phyloP scores from a whole-genome alignment of 2,797 vertebrate genomes.

The Scyliorhinus canicula region DNA sequence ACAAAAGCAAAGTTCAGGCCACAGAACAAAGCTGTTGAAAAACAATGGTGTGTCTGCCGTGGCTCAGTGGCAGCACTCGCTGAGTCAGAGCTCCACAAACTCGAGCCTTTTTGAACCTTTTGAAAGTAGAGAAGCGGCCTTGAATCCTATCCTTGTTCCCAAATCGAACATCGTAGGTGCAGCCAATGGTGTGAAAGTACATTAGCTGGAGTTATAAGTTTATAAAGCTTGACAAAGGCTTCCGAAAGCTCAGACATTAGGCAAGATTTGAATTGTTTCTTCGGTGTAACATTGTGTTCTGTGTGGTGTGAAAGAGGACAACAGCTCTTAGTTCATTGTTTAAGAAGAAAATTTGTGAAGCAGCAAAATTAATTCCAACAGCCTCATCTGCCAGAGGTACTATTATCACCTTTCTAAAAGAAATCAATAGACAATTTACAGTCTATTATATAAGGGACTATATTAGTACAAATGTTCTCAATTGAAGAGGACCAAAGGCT shows the following conservation, averaged over 20 bases:
- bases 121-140: background rate
- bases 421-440: slow-evolving; percentile 23
- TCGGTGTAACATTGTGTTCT: background rate
- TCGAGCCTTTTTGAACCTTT: background rate
- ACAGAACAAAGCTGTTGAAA: background rate
- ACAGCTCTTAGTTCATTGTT: background rate
- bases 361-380: background rate
- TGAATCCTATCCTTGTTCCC: background rate
- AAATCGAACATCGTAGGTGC: background rate
- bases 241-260: background rate
- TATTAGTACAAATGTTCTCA: background rate
- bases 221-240: background rate
- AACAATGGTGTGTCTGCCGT: background rate
- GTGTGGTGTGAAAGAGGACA: background rate
- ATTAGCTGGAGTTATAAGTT: background rate
- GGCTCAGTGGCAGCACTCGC: background rate
- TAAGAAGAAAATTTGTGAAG: background rate
- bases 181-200: background rate
- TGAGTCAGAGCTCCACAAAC: background rate
- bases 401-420: background rate
- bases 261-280: background rate
- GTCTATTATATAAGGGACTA: slow-evolving; percentile 10
- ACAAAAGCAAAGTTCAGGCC: background rate
- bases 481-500: background rate
- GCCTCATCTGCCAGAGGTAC: background rate